Evolutionary conservation across 2,888 invertebrate genomes (phyloP).

Genomic region (Vanessa cardui): DNA sequence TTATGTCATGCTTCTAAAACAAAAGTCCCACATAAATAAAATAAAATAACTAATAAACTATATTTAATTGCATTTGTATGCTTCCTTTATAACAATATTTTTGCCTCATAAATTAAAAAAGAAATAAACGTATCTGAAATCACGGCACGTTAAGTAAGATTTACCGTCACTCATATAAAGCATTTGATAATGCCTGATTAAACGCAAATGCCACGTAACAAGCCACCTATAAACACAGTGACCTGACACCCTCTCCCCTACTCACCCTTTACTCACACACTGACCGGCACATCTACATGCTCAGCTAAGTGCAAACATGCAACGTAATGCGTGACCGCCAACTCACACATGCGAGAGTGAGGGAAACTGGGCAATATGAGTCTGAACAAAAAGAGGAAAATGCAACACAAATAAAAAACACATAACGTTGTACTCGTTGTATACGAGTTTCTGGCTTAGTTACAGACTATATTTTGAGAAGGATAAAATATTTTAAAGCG

Average conservation of each 20-base stretch:
- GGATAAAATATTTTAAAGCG: neutral
- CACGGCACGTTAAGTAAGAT: slow-evolving; percentile 38
- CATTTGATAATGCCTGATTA: slow-evolving; percentile 61
- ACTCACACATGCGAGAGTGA: slow-evolving; percentile 29
- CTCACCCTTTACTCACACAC: slow-evolving; percentile 40
- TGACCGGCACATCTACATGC: neutral
- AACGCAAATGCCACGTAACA: slow-evolving; percentile 53
- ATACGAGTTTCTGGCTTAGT: neutral
- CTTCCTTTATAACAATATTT: slow-evolving; percentile 13
- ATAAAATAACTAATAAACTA: neutral
- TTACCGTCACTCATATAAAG: slow-evolving; percentile 45
- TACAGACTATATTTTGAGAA: neutral
- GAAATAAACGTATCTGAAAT: slow-evolving; percentile 13
- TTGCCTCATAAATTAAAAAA: slow-evolving; percentile 24
- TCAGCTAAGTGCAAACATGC: slow-evolving; percentile 43
- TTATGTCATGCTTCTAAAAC: no score
- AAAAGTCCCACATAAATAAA: no score
- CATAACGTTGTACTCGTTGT: neutral
- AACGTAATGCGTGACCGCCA: slow-evolving; percentile 36
- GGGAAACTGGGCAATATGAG: slow-evolving; percentile 27
- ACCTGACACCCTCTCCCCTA: slow-evolving; percentile 57
- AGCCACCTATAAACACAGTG: slow-evolving; percentile 73
- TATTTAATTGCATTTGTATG: neutral
- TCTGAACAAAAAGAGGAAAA: slow-evolving; percentile 29
- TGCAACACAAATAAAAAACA: slow-evolving; percentile 11